These are phyloP conservation scores for Hydra vulgaris DNA, from an alignment of 30 jellyfish, hydroid and myxozoan species.

Conservation along the genomic window DNA sequence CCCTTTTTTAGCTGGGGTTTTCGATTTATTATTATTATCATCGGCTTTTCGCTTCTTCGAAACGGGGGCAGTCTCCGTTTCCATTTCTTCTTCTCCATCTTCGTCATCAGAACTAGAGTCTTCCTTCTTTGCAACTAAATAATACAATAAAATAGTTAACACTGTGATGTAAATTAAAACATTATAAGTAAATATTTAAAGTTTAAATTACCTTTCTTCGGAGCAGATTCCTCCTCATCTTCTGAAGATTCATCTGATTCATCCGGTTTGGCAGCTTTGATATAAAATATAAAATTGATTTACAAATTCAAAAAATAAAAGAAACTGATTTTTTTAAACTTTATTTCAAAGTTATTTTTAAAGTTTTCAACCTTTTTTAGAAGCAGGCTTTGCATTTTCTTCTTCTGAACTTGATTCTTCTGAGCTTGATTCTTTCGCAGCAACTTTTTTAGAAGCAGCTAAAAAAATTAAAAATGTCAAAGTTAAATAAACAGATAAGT, in stretches of 20 bases:
- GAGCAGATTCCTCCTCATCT: slow-evolving; percentile 7
- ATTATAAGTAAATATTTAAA: not conserved
- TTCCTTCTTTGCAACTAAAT: not conserved
- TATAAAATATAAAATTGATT: not conserved
- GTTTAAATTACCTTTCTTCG: not conserved
- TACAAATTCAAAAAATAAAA: not conserved
- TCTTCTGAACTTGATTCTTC: slow-evolving; percentile 26
- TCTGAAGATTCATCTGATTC: slow-evolving; percentile 1
- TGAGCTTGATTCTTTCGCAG: slow-evolving; percentile 30
- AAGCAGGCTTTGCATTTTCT: slow-evolving; percentile 21
- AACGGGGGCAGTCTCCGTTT: not conserved
- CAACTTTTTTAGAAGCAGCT: slow-evolving; percentile 13
- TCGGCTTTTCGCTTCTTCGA: slow-evolving; percentile 25
- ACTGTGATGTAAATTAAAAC: not conserved
- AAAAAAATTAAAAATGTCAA: not conserved
- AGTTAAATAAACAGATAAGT: not conserved
- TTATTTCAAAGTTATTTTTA: too few species aligned
- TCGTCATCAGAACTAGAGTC: slow-evolving; percentile 12
- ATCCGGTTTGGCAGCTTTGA: slow-evolving; percentile 4
- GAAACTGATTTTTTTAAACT: not conserved
- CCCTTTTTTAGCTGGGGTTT: slow-evolving; percentile 15
- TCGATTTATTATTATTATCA: slow-evolving; percentile 7
- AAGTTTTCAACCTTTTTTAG: slow-evolving; percentile 8
- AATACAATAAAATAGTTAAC: not conserved
- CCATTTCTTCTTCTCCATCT: not conserved